Evolutionary conservation across 2,888 invertebrate genomes (phyloP), one percentile per base, ranked within the genome.

Genomic region (Chalcis sispes): DNA sequence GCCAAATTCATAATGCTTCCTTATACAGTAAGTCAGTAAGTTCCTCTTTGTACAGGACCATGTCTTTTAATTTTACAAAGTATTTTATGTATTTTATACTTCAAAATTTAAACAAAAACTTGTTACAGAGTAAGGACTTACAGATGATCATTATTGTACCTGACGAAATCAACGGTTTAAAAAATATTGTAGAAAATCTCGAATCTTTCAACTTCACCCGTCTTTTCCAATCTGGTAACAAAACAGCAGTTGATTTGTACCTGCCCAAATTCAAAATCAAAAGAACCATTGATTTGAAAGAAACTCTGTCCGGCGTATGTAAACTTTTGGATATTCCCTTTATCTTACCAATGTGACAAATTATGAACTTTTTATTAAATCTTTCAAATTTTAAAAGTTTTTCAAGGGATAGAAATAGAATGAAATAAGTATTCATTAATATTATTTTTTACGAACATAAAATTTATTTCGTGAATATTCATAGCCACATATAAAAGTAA

Each of bases 61-160:
- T 10, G 20, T 40, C 0, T 1, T n/a, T n/a, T n/a, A n/a, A n/a
- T n/a, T n/a, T n/a, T n/a, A n/a, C n/a, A n/a, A n/a, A n/a, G n/a
- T n/a, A n/a, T n/a, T n/a, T n/a, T n/a, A n/a, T n/a, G n/a, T n/a
- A n/a, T n/a, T n/a, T n/a, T n/a, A n/a, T n/a, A n/a, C n/a, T n/a
- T n/a, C n/a, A n/a, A n/a, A n/a, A n/a, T n/a, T n/a, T n/a, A n/a
- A n/a, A n/a, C n/a, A n/a, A n/a, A n/a, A 20, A 1, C n/a, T 2
- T 10, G 13, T 64, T 48, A 3, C 23, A 78, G 75, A 78, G 75
- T 32, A 66, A 80, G 7, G 79, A 81, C 72, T 89, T 95, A n/a
- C 93, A 93, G 80, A 92, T 96, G 94, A 85, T 95, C 0, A 90
- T 96, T 32, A 89, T 96, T 65, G 87, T 96, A 72, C 96, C 96